Percentiles rank a stretch among this genome's conserved stretches.
These are phyloP conservation scores for Carollia perspicillata DNA, from an alignment of 2,113 vertebrate species.

Conservation along the genomic window DNA sequence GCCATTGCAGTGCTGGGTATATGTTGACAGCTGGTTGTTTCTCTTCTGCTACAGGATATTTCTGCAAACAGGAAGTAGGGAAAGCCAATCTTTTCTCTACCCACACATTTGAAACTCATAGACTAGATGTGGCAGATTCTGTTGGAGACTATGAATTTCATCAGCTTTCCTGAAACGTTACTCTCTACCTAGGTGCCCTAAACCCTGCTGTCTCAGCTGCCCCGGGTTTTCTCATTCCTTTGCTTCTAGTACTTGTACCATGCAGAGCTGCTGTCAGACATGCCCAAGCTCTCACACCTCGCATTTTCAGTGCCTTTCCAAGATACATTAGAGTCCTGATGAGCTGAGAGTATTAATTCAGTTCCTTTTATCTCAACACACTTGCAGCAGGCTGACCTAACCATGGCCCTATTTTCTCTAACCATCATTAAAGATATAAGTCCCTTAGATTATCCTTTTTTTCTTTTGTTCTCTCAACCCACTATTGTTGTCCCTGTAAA, in stretches of 20 bases:
- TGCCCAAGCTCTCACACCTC: neutral
- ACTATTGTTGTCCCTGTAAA: neutral
- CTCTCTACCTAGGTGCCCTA: neutral
- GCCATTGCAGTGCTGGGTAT: rapidly evolving
- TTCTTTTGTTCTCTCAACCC: neutral
- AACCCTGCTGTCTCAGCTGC: neutral
- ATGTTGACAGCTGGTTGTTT: neutral
- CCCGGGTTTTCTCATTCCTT: too few species aligned
- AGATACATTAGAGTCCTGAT: neutral
- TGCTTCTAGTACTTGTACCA: neutral
- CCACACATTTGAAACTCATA: neutral
- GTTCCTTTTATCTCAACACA: neutral
- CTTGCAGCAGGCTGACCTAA: neutral
- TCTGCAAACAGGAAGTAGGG: neutral
- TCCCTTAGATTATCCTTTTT: neutral
- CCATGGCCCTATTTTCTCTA: neutral
- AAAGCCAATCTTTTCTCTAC: neutral
- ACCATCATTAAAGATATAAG: neutral
- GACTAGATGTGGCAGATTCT: neutral
- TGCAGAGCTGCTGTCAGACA: neutral
- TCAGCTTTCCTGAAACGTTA: neutral
- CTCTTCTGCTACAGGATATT: neutral
- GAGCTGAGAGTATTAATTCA: neutral
- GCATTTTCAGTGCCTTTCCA: neutral
- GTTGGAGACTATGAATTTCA: neutral